Evolutionary conservation across 1,140 invertebrate genomes (phyloP), one percentile per base, ranked within the genome.

Genomic region (Augochlora pura): DNA sequence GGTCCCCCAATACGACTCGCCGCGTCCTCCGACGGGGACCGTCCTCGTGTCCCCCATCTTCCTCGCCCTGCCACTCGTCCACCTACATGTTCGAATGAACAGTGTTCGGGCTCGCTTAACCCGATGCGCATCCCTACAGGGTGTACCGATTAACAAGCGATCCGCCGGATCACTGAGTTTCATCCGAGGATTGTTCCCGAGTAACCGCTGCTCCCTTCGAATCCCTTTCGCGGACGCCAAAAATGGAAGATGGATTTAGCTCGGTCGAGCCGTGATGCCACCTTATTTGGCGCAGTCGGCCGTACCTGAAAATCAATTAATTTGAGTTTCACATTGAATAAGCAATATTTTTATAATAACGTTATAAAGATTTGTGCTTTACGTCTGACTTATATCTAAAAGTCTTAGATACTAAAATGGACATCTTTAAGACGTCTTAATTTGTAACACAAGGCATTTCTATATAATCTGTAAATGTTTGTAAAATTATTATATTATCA

Each of bases 41-140:
- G 23, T 59, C 78, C 65, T 21, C 46, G 23, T 52, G 75, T 62
- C 21, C 49, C 39, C 59, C 49, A 14, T 18, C 49, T 16, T 16
- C 12, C 42, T 46, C 49, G 49, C 16, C 49, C 9, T 46, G 49
- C 49, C 16, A 16, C 49, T 21, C 49, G 49, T 52, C 52, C 57
- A 62, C 70, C 60, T 81, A 80, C 68, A 60, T 52, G 49, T 32
- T 59, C 70, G 67, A 66, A 79, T 62, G 66, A 59, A 86, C 52
- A 77, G 62, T 39, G 25, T 25, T 67, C 64, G 25, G 49, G n/a
- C 63, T 78, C 67, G 62, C 14, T 80, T 77, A 63, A 49, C 46
- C 54, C 52, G 72, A 77, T 8, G 64, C 39, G 49, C 77, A 66
- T 42, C 59, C 77, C 52, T 77, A 77, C 42, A 72, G 32, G 71